These are phyloP conservation scores for Dipodomys stephensi DNA, from an alignment of 2,113 vertebrate genomes.

Conservation along the genomic window DNA sequence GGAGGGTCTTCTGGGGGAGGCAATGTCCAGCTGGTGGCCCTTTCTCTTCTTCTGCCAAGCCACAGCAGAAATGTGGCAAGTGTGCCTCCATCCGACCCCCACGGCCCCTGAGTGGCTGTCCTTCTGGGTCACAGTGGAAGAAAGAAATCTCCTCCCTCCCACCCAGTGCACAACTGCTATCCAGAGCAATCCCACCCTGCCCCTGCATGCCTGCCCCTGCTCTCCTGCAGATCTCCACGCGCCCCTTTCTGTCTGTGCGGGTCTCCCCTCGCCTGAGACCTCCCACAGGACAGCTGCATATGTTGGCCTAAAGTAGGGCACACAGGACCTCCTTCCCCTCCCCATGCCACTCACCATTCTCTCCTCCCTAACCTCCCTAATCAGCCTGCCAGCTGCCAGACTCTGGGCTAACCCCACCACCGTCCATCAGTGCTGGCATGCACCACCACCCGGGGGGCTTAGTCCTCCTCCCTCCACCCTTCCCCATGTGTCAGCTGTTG, in stretches of 20 bases:
- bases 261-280: not conserved
- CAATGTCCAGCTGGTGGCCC: fast-evolving
- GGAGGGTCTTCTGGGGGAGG: not conserved
- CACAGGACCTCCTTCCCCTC: fast-evolving
- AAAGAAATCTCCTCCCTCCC: not conserved
- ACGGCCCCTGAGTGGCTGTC: too few species aligned
- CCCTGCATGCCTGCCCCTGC: fast-evolving
- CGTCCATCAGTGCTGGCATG: too few species aligned
- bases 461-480: fast-evolving
- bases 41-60: not conserved
- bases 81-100: too few species aligned
- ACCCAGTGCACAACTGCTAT: too few species aligned
- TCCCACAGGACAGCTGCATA: fast-evolving
- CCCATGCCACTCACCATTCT: not conserved
- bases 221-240: not conserved
- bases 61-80: not conserved
- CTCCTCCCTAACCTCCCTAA: not conserved
- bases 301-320: fast-evolving
- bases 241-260: fast-evolving
- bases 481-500: not conserved
- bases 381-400: fast-evolving
- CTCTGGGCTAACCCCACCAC: too few species aligned
- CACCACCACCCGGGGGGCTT: fast-evolving
- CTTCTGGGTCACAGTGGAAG: not conserved
- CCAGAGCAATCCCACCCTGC: fast-evolving